phyloP scores from a whole-genome alignment of 2,888 invertebrate genomes.

The Idaea aversata region DNA sequence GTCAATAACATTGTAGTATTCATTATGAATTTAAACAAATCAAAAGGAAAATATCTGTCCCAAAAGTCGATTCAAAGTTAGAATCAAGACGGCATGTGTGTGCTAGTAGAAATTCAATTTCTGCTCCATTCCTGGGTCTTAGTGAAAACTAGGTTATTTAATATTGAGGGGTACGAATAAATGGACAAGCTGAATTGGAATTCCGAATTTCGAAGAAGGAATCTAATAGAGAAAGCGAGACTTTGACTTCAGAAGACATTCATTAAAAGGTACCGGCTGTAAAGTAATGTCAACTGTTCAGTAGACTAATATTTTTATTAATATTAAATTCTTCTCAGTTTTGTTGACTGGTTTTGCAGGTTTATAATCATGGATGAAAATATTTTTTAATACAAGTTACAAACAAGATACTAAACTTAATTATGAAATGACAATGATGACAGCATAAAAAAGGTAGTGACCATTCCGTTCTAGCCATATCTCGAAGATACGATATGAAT shows the following conservation, averaged over 20 bases:
- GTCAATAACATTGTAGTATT: background rate
- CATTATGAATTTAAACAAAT: background rate
- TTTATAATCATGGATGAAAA: background rate
- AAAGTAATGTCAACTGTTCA: background rate
- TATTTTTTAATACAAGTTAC: background rate
- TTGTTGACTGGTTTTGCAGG: background rate
- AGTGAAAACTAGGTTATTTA: slow-evolving; percentile 63
- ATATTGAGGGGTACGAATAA: slow-evolving; percentile 54
- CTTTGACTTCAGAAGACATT: background rate
- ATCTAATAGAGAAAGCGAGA: background rate
- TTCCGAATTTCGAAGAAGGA: slow-evolving; percentile 15
- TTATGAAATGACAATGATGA: slow-evolving; percentile 8
- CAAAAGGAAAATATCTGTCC: slow-evolving; percentile 27
- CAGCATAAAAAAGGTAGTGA: slow-evolving; percentile 5
- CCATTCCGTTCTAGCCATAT: slow-evolving; percentile 1
- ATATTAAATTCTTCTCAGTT: background rate
- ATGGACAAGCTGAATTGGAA: slow-evolving; percentile 32
- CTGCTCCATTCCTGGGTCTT: slow-evolving; percentile 58
- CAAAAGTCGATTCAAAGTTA: slow-evolving; percentile 4
- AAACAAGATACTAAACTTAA: slow-evolving; percentile 7
- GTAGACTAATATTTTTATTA: background rate
- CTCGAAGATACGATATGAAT: slow-evolving; percentile 19
- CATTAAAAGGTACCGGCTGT: background rate
- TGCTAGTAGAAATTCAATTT: slow-evolving; percentile 71
- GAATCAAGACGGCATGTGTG: slow-evolving; percentile 38